phyloP scores from a whole-genome alignment of 2,113 vertebrate species.

The Eupsittula cactorum region DNA sequence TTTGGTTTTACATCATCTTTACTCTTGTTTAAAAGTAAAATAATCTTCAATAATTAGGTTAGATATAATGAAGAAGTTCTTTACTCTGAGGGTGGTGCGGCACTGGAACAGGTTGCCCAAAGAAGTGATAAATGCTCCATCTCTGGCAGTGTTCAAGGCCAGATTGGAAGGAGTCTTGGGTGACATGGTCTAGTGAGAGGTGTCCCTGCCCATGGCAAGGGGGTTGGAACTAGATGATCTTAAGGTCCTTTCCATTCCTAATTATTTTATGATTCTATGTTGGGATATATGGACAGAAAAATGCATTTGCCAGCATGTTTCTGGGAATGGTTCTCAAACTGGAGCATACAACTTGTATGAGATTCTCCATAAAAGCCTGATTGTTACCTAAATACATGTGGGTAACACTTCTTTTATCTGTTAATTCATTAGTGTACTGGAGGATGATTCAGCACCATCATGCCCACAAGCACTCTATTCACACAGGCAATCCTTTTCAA shows the following conservation, averaged over 20 bases:
- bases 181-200: neutral
- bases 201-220: neutral
- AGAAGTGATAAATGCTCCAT: neutral
- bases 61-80: neutral
- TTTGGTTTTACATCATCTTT: neutral
- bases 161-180: neutral
- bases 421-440: neutral
- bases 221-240: neutral
- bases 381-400: neutral
- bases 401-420: neutral
- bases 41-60: neutral
- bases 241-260: neutral
- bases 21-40: neutral
- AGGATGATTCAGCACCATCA: accelerated
- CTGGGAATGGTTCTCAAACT: neutral
- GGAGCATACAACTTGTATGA: neutral
- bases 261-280: neutral
- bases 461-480: neutral
- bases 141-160: neutral
- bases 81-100: neutral
- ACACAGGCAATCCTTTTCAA: accelerated
- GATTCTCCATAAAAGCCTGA: neutral
- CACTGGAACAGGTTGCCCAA: neutral
- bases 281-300: neutral
- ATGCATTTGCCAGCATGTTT: neutral